Evolutionary conservation across 1,140 invertebrate genomes (phyloP), one percentile per base, ranked within the genome.

Genomic region (Trichonephila inaurata): DNA sequence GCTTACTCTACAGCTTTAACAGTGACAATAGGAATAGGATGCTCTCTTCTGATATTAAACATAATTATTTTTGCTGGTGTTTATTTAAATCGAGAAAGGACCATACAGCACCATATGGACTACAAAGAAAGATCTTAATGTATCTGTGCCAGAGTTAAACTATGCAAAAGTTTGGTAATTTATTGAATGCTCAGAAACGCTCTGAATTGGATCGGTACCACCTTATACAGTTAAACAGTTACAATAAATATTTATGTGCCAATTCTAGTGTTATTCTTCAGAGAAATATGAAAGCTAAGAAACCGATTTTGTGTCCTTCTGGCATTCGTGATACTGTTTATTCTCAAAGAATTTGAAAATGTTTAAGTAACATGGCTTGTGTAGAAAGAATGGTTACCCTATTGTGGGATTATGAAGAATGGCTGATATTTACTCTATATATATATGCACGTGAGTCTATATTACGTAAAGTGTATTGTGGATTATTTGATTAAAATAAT

Each of bases 11-110:
- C 98, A 0, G 98, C 98, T 0, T 96, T 99, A 1, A 98, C 98
- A n/a, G 97, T 99, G 4, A 99, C 98, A 0, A 98, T 99, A 89
- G 98, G 98, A 0, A 98, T 99, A 3, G 99, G 99, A 0, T 98
- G 98, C 95, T 97, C 98, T 77, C 96, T 99, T 12, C 96, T 99
- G 6, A 96, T 99, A 18, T 96, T 99, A 3, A 99, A 99, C 95
- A 97, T 99, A 14, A 96, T 99, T 2, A 98, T 99, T 87, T 99
- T 99, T 95, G 98, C 98, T 64, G 98, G 61, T 18, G 98, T 99
- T 66, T 99, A 99, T 95, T 98, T 99, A 95, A 98, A 99, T 95
- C 97, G 98, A 14, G 96, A 97, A 60, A 98, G 98, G 95, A 97
- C 93, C 97, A 97, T 96, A 97, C 92, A 88, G 12, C 72, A 89